Evolutionary conservation across 2,888 invertebrate species (phyloP).

Genomic region (Latheticus oryzae): DNA sequence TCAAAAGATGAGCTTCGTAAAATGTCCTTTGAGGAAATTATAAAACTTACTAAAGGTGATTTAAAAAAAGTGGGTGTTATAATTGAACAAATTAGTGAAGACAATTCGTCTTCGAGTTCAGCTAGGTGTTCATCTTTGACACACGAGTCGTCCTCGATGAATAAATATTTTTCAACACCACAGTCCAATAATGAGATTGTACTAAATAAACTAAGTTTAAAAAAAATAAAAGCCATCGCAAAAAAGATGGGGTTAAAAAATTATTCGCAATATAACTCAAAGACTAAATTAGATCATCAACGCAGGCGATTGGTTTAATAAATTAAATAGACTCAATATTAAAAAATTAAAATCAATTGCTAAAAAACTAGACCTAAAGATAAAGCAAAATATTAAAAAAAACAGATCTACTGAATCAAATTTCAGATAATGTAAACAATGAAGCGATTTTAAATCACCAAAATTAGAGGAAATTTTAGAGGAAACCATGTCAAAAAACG

Average conservation of each 20-base stretch:
- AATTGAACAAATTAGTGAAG: conserved; percentile 27
- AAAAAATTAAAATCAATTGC: conserved; percentile 33
- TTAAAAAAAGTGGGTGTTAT: conserved; percentile 22
- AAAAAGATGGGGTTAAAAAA: conserved; percentile 18
- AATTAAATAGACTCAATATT: conserved; percentile 35
- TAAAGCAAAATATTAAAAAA: conserved; percentile 29
- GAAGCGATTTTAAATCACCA: conserved; percentile 10
- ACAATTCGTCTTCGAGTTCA: conserved; percentile 26
- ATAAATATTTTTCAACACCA: conserved; percentile 27
- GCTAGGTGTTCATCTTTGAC: conserved; percentile 9
- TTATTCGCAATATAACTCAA: conserved; percentile 17
- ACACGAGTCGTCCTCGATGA: conserved; percentile 14
- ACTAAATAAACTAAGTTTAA: conserved; percentile 23
- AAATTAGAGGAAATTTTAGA: conserved; percentile 18
- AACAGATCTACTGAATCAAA: conserved; percentile 24
- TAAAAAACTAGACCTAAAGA: conserved; percentile 16
- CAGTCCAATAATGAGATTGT: conserved; percentile 21
- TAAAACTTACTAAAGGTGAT: conserved; percentile 20
- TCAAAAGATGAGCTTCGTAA: conserved; percentile 16
- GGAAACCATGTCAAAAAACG: conserved; percentile 18
- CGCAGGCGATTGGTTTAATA: conserved; percentile 29
- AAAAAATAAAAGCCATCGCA: conserved; percentile 16
- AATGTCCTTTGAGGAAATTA: conserved; percentile 18
- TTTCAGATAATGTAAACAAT: conserved; percentile 33
- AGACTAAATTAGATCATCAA: conserved; percentile 21